phyloP scores from a whole-genome alignment of 2,888 invertebrate genomes.

The Drosophila prostipennis region DNA sequence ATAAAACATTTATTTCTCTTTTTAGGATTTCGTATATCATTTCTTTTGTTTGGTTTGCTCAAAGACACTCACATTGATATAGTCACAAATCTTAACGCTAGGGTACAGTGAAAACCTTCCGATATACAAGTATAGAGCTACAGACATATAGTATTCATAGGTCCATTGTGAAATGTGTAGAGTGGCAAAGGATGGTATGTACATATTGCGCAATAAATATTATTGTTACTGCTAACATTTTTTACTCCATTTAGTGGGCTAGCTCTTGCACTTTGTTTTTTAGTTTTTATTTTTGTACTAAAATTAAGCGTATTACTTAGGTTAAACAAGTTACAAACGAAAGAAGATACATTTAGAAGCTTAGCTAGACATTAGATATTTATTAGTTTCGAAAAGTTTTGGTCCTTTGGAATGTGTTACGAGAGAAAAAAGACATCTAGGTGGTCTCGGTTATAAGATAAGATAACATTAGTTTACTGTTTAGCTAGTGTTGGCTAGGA shows the following conservation, averaged over 20 bases:
- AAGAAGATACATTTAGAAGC: constrained; percentile 32
- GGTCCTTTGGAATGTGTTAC: constrained; percentile 82
- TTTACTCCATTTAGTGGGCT: constrained; percentile 59
- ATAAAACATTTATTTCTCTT: constrained; percentile 76
- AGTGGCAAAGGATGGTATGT: constrained; percentile 35
- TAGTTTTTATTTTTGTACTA: constrained; percentile 67
- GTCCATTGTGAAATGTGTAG: constrained; percentile 22
- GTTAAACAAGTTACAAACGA: constrained; percentile 42
- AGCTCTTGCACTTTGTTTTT: constrained; percentile 52
- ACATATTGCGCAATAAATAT: constrained; percentile 58
- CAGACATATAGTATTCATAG: constrained; percentile 6
- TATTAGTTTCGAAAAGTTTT: constrained; percentile 47
- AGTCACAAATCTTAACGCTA: constrained; percentile 60
- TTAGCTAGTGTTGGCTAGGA: constrained; percentile 2
- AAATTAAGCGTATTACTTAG: constrained; percentile 76
- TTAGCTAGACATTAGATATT: constrained; percentile 19
- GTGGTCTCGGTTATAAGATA: constrained; percentile 31
- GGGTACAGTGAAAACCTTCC: constrained; percentile 37
- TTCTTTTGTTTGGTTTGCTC: constrained; percentile 51
- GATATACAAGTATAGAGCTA: constrained; percentile 32
- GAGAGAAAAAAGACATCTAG: constrained; percentile 44
- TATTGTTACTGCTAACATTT: constrained; percentile 23
- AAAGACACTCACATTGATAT: constrained; percentile 75
- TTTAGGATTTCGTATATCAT: constrained; percentile 46
- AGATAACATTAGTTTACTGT: constrained; percentile 15